phyloP scores from a whole-genome alignment of 2,113 vertebrate species.

The Perccottus glenii region DNA sequence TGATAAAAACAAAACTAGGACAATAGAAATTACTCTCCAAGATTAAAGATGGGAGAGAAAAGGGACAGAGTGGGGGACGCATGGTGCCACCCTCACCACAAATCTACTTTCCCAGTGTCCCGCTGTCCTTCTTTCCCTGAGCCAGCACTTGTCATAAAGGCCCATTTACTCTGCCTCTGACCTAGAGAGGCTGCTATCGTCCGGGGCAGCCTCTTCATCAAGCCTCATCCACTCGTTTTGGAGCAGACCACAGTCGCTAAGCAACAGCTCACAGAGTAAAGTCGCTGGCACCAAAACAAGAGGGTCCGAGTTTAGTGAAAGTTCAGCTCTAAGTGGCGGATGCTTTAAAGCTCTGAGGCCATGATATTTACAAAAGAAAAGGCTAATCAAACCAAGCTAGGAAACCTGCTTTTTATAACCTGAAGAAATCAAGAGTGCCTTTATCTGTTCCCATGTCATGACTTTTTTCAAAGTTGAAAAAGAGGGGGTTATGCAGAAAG shows the following conservation, averaged over 20 bases:
- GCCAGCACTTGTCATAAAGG: conserved; percentile 59
- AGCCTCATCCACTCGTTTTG: conserved; percentile 45
- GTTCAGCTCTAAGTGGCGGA: conserved; percentile 59
- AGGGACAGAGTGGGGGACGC: conserved; percentile 37
- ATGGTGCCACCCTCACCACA: conserved; percentile 50
- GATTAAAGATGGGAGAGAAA: conserved; percentile 24
- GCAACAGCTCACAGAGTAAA: conserved; percentile 72
- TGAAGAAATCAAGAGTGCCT: background rate
- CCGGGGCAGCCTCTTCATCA: conserved; percentile 57
- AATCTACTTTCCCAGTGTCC: conserved; percentile 54
- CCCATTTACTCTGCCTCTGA: conserved; percentile 61
- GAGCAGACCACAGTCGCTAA: conserved; percentile 67
- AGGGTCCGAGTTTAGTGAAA: conserved; percentile 51
- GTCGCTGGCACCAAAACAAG: conserved; percentile 65
- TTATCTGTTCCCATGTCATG: no score
- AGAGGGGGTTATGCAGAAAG: no score
- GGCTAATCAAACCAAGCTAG: conserved; percentile 55
- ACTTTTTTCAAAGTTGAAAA: no score
- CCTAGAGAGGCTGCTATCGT: conserved; percentile 50
- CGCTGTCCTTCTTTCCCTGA: conserved; percentile 43
- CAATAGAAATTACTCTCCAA: no score
- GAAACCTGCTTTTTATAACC: conserved; percentile 59
- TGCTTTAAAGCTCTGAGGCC: conserved; percentile 61
- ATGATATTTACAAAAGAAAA: conserved; percentile 59
- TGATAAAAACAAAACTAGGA: no score